Base-by-base conservation (phyloP, 2,888 invertebrate species). In the Metallyticus violacea region DNA sequence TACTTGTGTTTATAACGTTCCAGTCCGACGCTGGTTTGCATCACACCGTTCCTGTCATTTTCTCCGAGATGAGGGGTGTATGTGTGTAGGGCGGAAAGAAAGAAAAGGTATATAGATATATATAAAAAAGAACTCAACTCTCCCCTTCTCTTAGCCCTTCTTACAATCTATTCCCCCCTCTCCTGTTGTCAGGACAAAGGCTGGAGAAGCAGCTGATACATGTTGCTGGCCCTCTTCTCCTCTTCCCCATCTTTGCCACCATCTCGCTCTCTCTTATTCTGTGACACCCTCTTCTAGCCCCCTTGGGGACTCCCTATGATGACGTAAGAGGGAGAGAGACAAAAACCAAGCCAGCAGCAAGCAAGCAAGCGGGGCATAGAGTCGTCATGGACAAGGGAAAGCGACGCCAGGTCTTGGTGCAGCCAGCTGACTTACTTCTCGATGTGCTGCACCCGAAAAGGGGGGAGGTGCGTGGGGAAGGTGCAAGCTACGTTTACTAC, bases 181-280 rank as follows among this genome's bases (percentile, higher is more conserved):
- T 62, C 22, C 40, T 62, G 15, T 22, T 62, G 40, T 62, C 40
- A 62, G 40, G 78, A 85, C 85, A 85, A 85, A 85, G 85, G 79
- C 85, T 40, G 85, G 40, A 85, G 85, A 79, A 85, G 85, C 85
- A 85, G 85, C 85, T 85, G 85, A 85, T 85, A 85, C 85, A 85
- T 85, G 85, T 85, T 85, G 79, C 85, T 79, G 85, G 28, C 85
- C 85, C 79, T 25, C 78, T 81, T 62, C 27, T 27, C 40, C 15
- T 62, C 40, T 62, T 62, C 82, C 82, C 82, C 82, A 82, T 76
- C 82, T 82, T 82, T 81, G 25, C 30, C n/a, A n/a, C n/a, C n/a
- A n/a, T n/a, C n/a, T n/a, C 40, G 40, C 40, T 62, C 62, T 76
- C 82, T 82, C 82, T 82, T 82, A 82, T 82, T 82, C 82, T 82